Evolutionary conservation across 2,888 invertebrate genomes (phyloP).

Genomic region (Nomada ruficornis): DNA sequence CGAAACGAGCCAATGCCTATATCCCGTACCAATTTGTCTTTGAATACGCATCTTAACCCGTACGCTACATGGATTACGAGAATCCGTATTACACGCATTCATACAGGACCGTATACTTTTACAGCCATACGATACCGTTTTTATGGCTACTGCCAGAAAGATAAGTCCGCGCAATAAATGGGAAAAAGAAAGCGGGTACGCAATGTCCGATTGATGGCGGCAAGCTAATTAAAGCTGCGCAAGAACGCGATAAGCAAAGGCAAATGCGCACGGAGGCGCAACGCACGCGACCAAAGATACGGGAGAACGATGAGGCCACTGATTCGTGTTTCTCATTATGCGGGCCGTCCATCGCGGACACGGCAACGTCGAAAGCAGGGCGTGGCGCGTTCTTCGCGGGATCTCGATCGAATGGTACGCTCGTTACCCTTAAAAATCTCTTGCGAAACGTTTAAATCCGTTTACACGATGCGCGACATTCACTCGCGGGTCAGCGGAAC

Average conservation of each 20-base stretch:
- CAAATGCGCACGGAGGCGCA: constrained; percentile 46
- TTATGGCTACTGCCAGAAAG: constrained; percentile 19
- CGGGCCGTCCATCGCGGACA: constrained; percentile 73
- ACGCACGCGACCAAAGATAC: constrained; percentile 57
- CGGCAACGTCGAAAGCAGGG: constrained; percentile 77
- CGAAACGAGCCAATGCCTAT: too few relatives aligned
- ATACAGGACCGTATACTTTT: neutral
- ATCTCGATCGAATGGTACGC: constrained; percentile 40
- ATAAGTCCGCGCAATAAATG: constrained; percentile 17
- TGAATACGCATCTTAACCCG: too few relatives aligned
- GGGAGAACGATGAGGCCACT: constrained; percentile 54
- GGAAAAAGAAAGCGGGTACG: constrained; percentile 2
- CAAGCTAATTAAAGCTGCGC: constrained; percentile 61
- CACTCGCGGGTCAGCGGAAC: neutral
- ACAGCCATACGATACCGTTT: neutral
- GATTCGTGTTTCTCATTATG: constrained; percentile 75
- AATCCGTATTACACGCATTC: neutral
- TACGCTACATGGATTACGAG: neutral
- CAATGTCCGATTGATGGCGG: constrained; percentile 56
- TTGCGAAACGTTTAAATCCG: constrained; percentile 15
- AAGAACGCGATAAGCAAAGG: constrained; percentile 59
- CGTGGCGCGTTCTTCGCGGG: constrained; percentile 69
- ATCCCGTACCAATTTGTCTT: too few relatives aligned
- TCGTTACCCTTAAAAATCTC: constrained; percentile 9
- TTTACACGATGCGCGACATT: constrained; percentile 6